A percentile compares a stretch with the other conserved stretches of the same genome.
phyloP scores from a whole-genome alignment of 1,140 invertebrate genomes.

The Notospermus geniculatus region DNA sequence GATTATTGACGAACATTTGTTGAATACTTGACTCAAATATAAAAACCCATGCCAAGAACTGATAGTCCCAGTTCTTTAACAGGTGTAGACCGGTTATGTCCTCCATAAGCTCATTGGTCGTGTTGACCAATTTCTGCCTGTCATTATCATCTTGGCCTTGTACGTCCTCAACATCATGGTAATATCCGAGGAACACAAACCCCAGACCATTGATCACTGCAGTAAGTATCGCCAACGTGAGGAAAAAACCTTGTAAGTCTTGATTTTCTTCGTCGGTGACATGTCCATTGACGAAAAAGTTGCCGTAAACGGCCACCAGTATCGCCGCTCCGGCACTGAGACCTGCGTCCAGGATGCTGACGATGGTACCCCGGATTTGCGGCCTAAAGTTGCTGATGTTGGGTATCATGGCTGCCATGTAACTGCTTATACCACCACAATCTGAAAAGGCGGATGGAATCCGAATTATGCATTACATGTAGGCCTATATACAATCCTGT shows the following conservation, averaged over 20 bases:
- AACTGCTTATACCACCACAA: conserved; percentile 41
- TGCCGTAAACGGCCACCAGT: conserved; percentile 36
- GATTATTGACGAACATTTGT: conserved; percentile 38
- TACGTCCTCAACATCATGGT: conserved; percentile 13
- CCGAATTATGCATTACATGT: too few species aligned
- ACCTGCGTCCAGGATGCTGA: conserved; percentile 37
- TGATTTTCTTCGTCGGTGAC: conserved; percentile 37
- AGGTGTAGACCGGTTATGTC: conserved; percentile 33
- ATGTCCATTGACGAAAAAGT: conserved; percentile 30
- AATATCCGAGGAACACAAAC: conserved; percentile 24
- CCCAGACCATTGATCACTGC: conserved; percentile 29
- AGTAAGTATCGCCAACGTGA: conserved; percentile 34
- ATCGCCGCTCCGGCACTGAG: conserved; percentile 40
- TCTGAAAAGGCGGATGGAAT: conserved; percentile 26
- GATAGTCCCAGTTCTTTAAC: conserved; percentile 33
- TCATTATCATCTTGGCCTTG: not conserved
- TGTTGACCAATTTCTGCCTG: too few species aligned
- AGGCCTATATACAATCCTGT: too few species aligned
- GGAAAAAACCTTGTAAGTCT: conserved; percentile 36
- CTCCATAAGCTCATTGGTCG: conserved; percentile 11
- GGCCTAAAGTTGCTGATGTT: conserved; percentile 36
- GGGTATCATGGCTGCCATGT: conserved; percentile 39
- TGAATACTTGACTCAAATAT: conserved; percentile 42
- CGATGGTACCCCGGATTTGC: conserved; percentile 35
- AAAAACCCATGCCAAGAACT: conserved; percentile 37